Evolutionary conservation across 2,888 invertebrate species (phyloP), one percentile per base, ranked within the genome.

Genomic region (Apamea epomidion): DNA sequence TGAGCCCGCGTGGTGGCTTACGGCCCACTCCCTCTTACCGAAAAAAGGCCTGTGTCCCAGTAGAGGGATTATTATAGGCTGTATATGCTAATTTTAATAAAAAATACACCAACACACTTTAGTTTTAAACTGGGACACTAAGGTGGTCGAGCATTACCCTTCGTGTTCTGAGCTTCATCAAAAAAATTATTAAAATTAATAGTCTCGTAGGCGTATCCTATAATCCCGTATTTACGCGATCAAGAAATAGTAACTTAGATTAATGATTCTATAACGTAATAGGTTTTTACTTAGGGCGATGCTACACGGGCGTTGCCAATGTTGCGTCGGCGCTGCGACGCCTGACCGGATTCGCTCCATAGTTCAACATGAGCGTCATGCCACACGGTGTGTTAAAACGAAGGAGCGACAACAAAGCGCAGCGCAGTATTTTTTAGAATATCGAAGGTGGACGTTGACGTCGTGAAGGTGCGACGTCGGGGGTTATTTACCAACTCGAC

Each of bases 261-360:
- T 67, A 82, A 80, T 80, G 82, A 42, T 75, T 29, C 37, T 29
- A 51, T 80, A 65, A 82, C 37, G 3, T 60, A 82, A 82, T 67
- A 42, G 18, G n/a, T 62, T 62, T 62, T 62, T 71, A 42, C 25
- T 81, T 62, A 21, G 25, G 54, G 54, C 54, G 54, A 58, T 25
- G 54, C 25, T 25, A 58, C 54, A 58, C 54, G 10, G 54, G 25
- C 25, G 21, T 54, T 54, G 54, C 25, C 54, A 54, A 25, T 54
- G 25, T 54, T 54, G 21, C 21, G 54, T 54, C 54, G 54, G 1
- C 54, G 54, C 54, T 25, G 25, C 25, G 25, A 58, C 54, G 54
- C 54, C 54, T 54, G 21, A 54, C 2, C 54, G 25, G 25, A 10
- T 0, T 58, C 54, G 25, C 54, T 25, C 54, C 54, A 2, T 54